Evolutionary conservation across 2,113 vertebrate genomes (phyloP), one percentile per base, ranked within the genome.

Genomic region (Cynoglossus semilaevis): DNA sequence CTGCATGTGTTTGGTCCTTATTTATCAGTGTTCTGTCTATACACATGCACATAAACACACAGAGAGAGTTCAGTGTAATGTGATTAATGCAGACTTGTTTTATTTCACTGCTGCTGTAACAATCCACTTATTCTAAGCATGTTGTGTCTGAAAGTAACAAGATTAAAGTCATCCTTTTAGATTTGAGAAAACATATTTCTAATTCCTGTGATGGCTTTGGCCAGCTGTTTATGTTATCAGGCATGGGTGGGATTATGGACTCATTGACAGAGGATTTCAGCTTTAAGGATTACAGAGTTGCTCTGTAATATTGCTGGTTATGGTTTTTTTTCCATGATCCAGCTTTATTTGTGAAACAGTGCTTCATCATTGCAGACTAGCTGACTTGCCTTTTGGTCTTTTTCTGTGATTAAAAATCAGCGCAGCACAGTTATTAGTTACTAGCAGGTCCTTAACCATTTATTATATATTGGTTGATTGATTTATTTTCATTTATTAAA

Each of bases 281-380:
- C 85, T 88, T 88, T 91, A 76, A 79, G 87, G 89, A 91, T 92
- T 91, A 92, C 71, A 48, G 72, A 74, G 70, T 81, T 86, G 83
- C 74, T 79, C 63, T 79, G 75, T 83, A 85, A 89, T 90, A 83
- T 76, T 81, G 79, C 91, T 87, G 72, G 79, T 91, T 88, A 90
- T 85, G 72, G 65, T 74, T 58, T 77, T 81, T 4, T 29, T 79
- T 76, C 72, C 73, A 52, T 88, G 79, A 89, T 90, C 87, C 89
- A 84, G 86, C 82, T 88, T 88, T 83, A 81, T 65, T 58, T 73
- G 79, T 72, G 81, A 77, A 86, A 79, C 73, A 63, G 66, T 61
- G 41, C 53, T 63, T 81, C 83, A 74, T 80, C 66, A 70, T 68
- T 15, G 22, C 2, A 29, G 22, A 29, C 22, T 29, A n/a, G n/a